Base-by-base conservation (phyloP, 2,888 invertebrate species). In the Lycophotia porphyrea region DNA sequence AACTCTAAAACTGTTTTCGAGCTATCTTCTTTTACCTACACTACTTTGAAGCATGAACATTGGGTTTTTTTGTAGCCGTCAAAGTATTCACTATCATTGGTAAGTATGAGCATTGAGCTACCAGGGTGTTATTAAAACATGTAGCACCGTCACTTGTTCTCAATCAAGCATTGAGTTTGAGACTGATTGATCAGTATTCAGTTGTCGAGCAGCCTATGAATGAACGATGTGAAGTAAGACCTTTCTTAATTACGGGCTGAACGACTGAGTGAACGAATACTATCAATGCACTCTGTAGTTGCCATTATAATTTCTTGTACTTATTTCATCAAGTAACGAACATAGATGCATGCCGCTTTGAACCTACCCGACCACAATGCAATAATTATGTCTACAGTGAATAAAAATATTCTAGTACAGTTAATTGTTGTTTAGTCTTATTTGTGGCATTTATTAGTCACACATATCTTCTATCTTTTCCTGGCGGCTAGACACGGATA, bases 391-490 rank as follows among this genome's bases (percentile, higher is more conserved):
- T 52, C 11, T 27, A 15, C n/a, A 60, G 15, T 82, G 68, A 72
- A 72, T 77, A 61, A 74, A 9, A 71, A 31, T 49, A n/a, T 42
- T 58, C 66, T 58, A 24, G 8, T 7, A 31, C 4, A 49, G 11
- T 24, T 80, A 34, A 47, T 74, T 47, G 15, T 58, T 60, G 34
- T 64, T 34, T 52, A n/a, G 52, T 64, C 18, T 68, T 9, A n/a
- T 68, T 39, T 60, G 49, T 39, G 15, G 60, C 21, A 67, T n/a
- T 39, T n/a, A 39, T 81, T 76, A 64, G n/a, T 64, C 49, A 80
- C 34, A 74, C 27, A 39, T 61, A 36, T n/a, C 36, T 7, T 68
- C 8, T 55, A 74, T 69, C 4, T 69, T 27, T 81, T 60, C 52
- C 65, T 69, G 31, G 42, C 15, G 39, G 24, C 34, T 36, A 24